A percentile compares a stretch with the other conserved stretches of the same genome.
These are phyloP conservation scores for Nomada fucata DNA, from an alignment of 2,888 invertebrate genomes.

Conservation along the genomic window DNA sequence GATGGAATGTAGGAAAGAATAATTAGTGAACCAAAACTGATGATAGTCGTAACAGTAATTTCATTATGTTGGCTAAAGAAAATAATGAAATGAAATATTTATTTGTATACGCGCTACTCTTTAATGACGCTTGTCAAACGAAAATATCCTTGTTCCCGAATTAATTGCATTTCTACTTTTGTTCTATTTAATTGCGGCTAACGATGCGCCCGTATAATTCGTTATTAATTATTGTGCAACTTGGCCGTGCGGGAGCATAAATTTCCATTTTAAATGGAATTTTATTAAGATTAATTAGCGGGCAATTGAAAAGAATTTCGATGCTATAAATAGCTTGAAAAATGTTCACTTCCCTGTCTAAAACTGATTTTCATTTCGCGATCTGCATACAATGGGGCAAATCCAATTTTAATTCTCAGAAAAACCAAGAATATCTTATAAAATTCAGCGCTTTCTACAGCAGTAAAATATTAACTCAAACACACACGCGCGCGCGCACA, in stretches of 20 bases:
- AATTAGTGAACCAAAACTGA: no score
- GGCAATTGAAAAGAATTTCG: background rate
- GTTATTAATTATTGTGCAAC: constrained; percentile 16
- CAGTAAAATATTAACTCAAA: no score
- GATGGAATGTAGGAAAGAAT: no score
- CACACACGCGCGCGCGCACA: no score
- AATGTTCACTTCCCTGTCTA: background rate
- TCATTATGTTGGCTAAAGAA: no score
- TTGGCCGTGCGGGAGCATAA: background rate
- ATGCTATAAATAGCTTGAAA: no score
- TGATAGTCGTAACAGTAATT: no score
- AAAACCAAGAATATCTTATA: no score
- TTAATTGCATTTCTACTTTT: background rate
- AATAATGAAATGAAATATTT: no score
- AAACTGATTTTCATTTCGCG: background rate
- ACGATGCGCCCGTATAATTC: background rate
- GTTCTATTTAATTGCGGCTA: background rate
- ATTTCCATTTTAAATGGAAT: constrained; percentile 19
- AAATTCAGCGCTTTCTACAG: no score
- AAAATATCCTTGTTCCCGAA: background rate
- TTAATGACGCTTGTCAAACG: background rate
- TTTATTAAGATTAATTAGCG: constrained; percentile 14
- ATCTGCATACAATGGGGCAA: no score
- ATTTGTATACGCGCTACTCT: background rate
- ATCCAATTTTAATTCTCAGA: no score